Evolutionary conservation across 2,113 vertebrate species (phyloP).

Genomic region (Struthidea cinerea): DNA sequence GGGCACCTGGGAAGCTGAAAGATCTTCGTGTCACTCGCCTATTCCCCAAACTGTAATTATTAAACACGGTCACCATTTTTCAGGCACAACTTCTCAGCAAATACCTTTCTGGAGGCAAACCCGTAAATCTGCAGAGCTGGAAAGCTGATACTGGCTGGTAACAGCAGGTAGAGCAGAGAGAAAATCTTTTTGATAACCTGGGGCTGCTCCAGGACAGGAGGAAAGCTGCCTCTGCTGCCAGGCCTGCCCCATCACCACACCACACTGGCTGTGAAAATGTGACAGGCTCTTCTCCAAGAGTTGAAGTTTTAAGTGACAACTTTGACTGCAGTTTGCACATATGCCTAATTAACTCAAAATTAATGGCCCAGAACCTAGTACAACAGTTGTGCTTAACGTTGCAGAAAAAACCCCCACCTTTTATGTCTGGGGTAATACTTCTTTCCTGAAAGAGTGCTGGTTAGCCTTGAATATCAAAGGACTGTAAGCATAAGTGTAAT

Average conservation of each 20-base stretch:
- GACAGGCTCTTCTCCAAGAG: not conserved
- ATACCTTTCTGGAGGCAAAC: not conserved
- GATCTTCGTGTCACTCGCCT: fast-evolving
- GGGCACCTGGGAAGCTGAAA: not conserved
- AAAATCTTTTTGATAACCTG: not conserved
- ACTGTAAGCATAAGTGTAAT: not conserved
- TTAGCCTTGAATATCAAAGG: not conserved
- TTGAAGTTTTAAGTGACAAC: not conserved
- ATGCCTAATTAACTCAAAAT: not conserved
- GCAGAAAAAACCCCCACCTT: not conserved
- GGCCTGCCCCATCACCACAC: not conserved
- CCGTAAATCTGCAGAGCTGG: not conserved
- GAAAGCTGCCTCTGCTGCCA: not conserved
- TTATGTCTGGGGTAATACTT: not conserved
- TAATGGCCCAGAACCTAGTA: not conserved
- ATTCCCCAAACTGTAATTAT: not conserved
- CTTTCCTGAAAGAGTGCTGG: not conserved
- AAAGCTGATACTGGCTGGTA: not conserved
- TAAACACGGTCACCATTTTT: fast-evolving
- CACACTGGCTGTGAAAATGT: fast-evolving
- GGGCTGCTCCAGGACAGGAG: not conserved
- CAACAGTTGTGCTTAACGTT: not conserved
- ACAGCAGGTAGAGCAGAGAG: not conserved
- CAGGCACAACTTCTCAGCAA: not conserved
- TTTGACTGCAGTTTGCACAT: not conserved